Evolutionary conservation across 2,113 vertebrate species (phyloP).

Genomic region (Limnothrissa miodon): DNA sequence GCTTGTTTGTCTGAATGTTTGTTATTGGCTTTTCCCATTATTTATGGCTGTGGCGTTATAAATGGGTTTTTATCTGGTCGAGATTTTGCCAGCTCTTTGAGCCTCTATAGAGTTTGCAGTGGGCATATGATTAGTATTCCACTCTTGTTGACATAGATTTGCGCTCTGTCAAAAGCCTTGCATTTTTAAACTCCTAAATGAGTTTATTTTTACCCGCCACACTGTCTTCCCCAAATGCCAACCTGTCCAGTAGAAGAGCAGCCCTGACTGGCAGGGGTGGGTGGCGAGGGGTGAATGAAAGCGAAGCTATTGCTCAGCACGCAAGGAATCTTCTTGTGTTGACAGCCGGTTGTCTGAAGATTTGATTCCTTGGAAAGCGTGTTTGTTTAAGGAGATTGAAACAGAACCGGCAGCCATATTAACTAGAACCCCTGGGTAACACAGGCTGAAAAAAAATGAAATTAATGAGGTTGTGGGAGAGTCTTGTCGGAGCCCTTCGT

Average conservation of each 20-base stretch:
- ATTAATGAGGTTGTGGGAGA: background rate
- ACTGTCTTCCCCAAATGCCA: constrained; percentile 51
- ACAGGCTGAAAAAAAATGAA: constrained; percentile 24
- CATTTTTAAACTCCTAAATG: constrained; percentile 54
- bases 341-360: constrained; percentile 52
- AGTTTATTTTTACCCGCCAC: constrained; percentile 55
- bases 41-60: constrained; percentile 32
- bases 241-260: constrained; percentile 48
- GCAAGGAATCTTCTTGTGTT: constrained; percentile 23
- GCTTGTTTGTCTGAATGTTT: too few species aligned
- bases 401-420: constrained; percentile 46
- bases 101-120: constrained; percentile 15
- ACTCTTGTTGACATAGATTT: constrained; percentile 42
- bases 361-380: constrained; percentile 42
- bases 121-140: constrained; percentile 38
- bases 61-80: constrained; percentile 23
- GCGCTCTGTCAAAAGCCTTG: constrained; percentile 48
- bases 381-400: constrained; percentile 43
- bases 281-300: constrained; percentile 31
- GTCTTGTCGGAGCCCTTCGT: background rate
- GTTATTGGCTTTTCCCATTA: constrained; percentile 18
- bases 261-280: background rate
- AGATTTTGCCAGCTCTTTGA: constrained; percentile 34
- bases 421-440: constrained; percentile 37
- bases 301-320: constrained; percentile 15